A percentile compares a stretch with the other conserved stretches of the same genome.
These are phyloP conservation scores for Frieseomelitta varia DNA, from an alignment of 1,140 invertebrate genomes.

Conservation along the genomic window DNA sequence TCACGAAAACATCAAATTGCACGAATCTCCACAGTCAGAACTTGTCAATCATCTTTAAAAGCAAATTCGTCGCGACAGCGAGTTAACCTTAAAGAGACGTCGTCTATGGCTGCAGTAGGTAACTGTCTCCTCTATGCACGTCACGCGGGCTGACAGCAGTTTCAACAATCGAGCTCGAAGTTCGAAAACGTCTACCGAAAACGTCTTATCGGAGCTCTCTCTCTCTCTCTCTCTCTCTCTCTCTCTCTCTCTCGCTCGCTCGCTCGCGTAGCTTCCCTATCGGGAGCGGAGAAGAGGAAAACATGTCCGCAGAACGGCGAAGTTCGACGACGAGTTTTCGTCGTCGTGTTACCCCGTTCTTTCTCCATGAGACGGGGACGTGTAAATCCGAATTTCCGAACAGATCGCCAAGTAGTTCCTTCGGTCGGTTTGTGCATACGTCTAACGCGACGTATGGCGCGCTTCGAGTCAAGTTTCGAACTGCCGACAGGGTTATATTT, in stretches of 20 bases:
- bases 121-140: not conserved
- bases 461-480: not conserved
- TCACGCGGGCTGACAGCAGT: not conserved
- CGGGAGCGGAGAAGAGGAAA: not conserved
- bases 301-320: not conserved
- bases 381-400: constrained; percentile 1
- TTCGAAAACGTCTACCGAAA: not conserved
- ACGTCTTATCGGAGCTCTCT: not conserved
- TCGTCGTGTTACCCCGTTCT: not conserved
- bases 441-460: not conserved
- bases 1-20: too few species aligned
- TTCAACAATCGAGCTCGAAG: not conserved
- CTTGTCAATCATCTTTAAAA: too few species aligned
- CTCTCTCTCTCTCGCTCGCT: too few species aligned
- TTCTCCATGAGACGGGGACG: not conserved
- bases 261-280: not conserved
- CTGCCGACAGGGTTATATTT: constrained; percentile 4
- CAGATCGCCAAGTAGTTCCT: constrained; percentile 1
- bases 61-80: not conserved
- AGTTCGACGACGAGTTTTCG: not conserved
- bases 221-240: too few species aligned
- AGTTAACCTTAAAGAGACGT: not conserved
- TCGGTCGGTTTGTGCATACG: not conserved
- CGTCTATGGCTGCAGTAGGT: not conserved
- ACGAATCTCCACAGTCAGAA: too few species aligned